Evolutionary conservation across 2,113 vertebrate genomes (phyloP).

Genomic region (Murina feae): DNA sequence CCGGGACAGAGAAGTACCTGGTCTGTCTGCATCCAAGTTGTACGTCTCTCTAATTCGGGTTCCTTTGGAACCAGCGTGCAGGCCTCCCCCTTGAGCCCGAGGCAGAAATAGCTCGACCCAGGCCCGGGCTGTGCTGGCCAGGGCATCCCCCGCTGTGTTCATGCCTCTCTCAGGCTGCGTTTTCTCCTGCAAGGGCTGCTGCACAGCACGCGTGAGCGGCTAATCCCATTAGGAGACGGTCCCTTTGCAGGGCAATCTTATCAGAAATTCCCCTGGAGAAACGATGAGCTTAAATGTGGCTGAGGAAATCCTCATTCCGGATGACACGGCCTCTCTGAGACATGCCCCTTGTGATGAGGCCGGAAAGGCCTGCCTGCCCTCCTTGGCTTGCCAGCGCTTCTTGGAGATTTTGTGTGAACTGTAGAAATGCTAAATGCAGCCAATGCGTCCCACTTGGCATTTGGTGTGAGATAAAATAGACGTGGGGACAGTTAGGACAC

Average conservation of each 20-base stretch:
- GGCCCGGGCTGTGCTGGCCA: not conserved
- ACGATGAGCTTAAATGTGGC: conserved; percentile 49
- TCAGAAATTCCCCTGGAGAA: conserved; percentile 60
- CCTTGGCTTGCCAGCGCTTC: not conserved
- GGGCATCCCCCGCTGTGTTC: not conserved
- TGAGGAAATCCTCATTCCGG: conserved; percentile 35
- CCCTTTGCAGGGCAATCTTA: conserved; percentile 44
- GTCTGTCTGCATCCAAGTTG: not conserved
- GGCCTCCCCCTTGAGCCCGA: not conserved
- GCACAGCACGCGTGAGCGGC: not conserved
- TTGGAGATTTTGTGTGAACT: not conserved
- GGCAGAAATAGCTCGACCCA: not conserved
- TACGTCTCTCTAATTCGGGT: not conserved
- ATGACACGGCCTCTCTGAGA: not conserved
- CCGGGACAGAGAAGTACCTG: not conserved
- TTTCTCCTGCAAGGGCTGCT: conserved; percentile 8
- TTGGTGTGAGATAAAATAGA: not conserved
- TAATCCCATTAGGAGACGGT: conserved; percentile 57
- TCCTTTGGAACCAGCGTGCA: not conserved
- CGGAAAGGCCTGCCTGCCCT: not conserved
- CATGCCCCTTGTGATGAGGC: not conserved
- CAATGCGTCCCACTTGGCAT: not conserved
- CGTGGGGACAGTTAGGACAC: not conserved
- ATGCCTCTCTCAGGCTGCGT: not conserved
- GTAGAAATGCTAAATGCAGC: not conserved